Percentiles rank a stretch among this genome's conserved stretches.
phyloP scores from a whole-genome alignment of 2,888 invertebrate species.

The Trichogramma evanescens region DNA sequence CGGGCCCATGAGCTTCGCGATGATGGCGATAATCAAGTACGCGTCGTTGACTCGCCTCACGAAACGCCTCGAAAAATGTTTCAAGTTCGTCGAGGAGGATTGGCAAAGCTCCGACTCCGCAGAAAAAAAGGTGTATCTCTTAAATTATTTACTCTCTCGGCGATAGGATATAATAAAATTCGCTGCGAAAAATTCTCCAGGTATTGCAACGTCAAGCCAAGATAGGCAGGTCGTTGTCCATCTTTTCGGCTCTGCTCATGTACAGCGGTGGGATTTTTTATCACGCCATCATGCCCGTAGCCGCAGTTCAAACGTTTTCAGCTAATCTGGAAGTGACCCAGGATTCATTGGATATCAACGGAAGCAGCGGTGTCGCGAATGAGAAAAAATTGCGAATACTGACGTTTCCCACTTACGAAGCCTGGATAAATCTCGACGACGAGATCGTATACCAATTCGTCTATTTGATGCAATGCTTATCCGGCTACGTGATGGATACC shows the following conservation, averaged over 20 bases:
- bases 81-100: slow-evolving; percentile 28
- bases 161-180: slow-evolving; percentile 28
- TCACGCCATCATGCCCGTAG: slow-evolving; percentile 23
- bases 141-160: neutral
- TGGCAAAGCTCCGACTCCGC: slow-evolving; percentile 23
- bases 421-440: slow-evolving; percentile 22
- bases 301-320: neutral
- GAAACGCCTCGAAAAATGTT: slow-evolving; percentile 26
- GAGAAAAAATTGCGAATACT: slow-evolving; percentile 4
- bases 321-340: slow-evolving; percentile 18
- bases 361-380: neutral
- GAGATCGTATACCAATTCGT: slow-evolving; percentile 27
- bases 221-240: slow-evolving; percentile 26
- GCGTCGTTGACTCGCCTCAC: slow-evolving; percentile 24
- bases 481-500: slow-evolving; percentile 21
- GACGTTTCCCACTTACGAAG: slow-evolving; percentile 26
- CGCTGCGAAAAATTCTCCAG: slow-evolving; percentile 3
- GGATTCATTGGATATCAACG: slow-evolving; percentile 20
- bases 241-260: slow-evolving; percentile 25
- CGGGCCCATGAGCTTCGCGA: slow-evolving; percentile 31
- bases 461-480: slow-evolving; percentile 21
- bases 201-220: slow-evolving; percentile 16
- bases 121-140: no score
- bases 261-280: slow-evolving; percentile 27
- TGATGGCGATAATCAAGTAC: slow-evolving; percentile 32